These are phyloP conservation scores for Glaucopsyche alexis DNA, from an alignment of 2,888 invertebrate species.

Conservation along the genomic window DNA sequence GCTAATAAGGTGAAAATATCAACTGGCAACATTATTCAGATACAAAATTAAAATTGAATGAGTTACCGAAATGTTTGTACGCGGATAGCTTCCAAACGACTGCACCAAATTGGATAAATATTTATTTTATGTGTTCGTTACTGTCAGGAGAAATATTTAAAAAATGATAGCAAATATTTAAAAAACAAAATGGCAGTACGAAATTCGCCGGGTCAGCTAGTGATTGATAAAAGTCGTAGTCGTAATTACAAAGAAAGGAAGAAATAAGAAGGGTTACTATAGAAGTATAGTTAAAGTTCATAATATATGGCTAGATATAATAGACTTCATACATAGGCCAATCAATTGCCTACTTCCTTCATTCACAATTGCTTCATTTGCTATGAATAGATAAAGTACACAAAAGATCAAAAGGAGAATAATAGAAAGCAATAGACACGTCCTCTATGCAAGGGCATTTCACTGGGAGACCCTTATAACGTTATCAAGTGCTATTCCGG, in stretches of 20 bases:
- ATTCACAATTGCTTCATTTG: conserved; percentile 64
- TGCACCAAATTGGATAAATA: too few species aligned
- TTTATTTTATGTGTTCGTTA: too few species aligned
- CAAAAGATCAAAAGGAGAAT: conserved; percentile 57
- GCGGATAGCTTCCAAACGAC: too few species aligned
- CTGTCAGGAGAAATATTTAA: too few species aligned
- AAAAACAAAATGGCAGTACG: too few species aligned
- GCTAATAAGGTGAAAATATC: neutral
- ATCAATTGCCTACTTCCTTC: conserved; percentile 64
- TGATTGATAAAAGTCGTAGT: neutral
- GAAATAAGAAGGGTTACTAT: neutral
- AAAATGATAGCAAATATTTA: too few species aligned
- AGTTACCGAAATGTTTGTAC: too few species aligned
- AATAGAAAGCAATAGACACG: conserved; percentile 32
- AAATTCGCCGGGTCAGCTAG: too few species aligned
- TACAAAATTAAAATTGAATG: neutral
- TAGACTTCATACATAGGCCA: conserved; percentile 40
- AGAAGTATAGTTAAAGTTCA: neutral
- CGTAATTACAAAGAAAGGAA: neutral
- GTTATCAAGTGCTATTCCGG: conserved; percentile 10
- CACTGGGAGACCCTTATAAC: conserved; percentile 4
- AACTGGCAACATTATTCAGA: conserved; percentile 2
- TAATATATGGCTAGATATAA: conserved; percentile 44
- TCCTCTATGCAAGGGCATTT: neutral
- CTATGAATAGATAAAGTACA: conserved; percentile 62